phyloP scores from a whole-genome alignment of 2,113 vertebrate species.

The Murina feae region DNA sequence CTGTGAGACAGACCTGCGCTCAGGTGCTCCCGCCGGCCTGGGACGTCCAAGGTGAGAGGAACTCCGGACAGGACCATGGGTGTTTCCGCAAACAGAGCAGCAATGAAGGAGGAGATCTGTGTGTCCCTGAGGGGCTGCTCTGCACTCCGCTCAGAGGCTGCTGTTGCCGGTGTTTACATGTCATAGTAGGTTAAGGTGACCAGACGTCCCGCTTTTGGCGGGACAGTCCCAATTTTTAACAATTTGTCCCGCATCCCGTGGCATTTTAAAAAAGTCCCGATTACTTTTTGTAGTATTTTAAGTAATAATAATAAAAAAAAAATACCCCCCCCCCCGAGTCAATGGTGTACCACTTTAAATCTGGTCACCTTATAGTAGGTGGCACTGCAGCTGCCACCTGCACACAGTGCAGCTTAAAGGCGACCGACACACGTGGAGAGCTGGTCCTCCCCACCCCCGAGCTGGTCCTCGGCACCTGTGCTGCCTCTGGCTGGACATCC shows the following conservation, averaged over 20 bases:
- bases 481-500: not conserved
- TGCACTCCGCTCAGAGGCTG: not conserved
- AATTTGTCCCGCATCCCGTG: no score
- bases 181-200: not conserved
- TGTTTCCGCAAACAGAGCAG: conserved; percentile 9
- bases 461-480: not conserved
- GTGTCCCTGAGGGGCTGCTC: not conserved
- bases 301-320: no score
- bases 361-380: no score
- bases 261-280: no score
- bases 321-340: no score
- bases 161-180: not conserved
- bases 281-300: no score
- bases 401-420: not conserved
- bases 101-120: not conserved
- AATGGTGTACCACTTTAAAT: no score
- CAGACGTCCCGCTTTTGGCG: no score
- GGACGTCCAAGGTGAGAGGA: not conserved
- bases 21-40: conserved; percentile 1
- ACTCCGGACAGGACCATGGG: conserved; percentile 18
- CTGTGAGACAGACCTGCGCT: not conserved
- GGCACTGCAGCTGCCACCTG: not conserved
- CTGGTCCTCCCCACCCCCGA: not conserved
- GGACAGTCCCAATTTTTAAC: no score
- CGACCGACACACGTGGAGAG: not conserved